Evolutionary conservation across 2,797 vertebrate species (phyloP), one percentile per base, ranked within the genome.

Genomic region (Phrynocephalus forsythii): DNA sequence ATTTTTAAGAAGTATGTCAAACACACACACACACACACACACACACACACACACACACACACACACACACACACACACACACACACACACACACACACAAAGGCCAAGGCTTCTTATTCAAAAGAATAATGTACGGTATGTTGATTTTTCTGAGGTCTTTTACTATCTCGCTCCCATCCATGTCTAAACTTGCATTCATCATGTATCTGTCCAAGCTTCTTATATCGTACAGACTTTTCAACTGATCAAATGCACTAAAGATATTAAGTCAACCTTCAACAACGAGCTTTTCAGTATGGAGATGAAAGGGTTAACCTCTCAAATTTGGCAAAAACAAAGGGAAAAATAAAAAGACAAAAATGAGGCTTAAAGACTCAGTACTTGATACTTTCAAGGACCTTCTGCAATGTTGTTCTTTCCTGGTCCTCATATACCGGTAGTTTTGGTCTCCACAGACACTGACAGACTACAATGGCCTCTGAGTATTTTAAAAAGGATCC

Each of bases 351-450:
- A 56, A 56, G 52, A 13, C 52, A 56, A 56, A 56, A 56, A 56
- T 13, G 2, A 9, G 52, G 52, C 13, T 56, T 56, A 56, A 56
- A 56, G 52, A 56, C 52, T 56, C 9, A 10, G 3, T 10, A 10
- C 9, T 56, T 56, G 9, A 56, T 10, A 13, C 52, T 56, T 56
- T 56, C 52, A 56, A 10, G 52, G 52, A 15, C 52, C 52, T 56
- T 8, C 50, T 26, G 20, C 63, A n/a, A 71, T 82, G 44, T 67
- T 87, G 83, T 82, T 69, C 71, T 91, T 89, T 89, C 48, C 79
- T 87, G 50, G 77, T 87, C 86, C 87, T 82, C 75, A 84, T 82
- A 44, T 44, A 44, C 38, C 5, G 3, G 38, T 5, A 90, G 77
- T 44, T 63, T 81, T 38, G 13, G 52, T 90, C 83, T 60, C 69